Percentiles rank a stretch among this genome's conserved stretches.
These are phyloP conservation scores for Sebastes elongatus DNA, from an alignment of 2,797 vertebrate genomes.

Conservation along the genomic window DNA sequence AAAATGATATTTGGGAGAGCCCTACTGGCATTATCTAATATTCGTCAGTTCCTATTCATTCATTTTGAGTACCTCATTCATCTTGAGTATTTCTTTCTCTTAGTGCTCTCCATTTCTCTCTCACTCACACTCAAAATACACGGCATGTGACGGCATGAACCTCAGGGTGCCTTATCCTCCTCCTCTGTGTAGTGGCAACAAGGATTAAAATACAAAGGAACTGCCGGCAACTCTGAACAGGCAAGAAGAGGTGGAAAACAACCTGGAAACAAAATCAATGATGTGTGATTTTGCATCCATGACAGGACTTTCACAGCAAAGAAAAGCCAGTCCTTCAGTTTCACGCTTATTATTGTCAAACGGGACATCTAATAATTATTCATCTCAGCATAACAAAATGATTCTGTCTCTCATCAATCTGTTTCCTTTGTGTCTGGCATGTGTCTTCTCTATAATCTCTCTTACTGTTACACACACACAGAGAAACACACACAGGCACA, in stretches of 20 bases:
- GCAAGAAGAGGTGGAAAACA: background rate
- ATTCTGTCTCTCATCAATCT: slow-evolving; percentile 5
- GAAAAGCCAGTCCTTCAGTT: background rate
- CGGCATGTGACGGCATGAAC: background rate
- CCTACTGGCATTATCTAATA: too few species aligned
- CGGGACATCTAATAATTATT: background rate
- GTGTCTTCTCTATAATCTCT: slow-evolving; percentile 4
- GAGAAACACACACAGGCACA: slow-evolving; percentile 16
- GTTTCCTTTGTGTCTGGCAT: slow-evolving; percentile 17
- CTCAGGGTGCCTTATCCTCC: background rate
- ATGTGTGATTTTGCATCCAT: background rate
- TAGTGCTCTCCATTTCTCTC: too few species aligned
- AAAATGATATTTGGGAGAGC: too few species aligned
- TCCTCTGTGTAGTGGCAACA: background rate
- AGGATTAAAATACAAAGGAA: background rate
- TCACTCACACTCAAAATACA: too few species aligned
- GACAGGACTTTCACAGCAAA: background rate
- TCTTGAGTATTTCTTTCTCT: too few species aligned
- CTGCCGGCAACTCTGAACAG: background rate
- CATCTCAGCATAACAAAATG: slow-evolving; percentile 1
- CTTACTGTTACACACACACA: slow-evolving; percentile 1
- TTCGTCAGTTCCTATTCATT: too few species aligned
- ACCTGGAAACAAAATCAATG: background rate
- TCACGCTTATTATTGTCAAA: background rate
- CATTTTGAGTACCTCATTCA: too few species aligned